phyloP scores from a whole-genome alignment of 1,140 invertebrate species.

The Caenorhabditis tropicalis region DNA sequence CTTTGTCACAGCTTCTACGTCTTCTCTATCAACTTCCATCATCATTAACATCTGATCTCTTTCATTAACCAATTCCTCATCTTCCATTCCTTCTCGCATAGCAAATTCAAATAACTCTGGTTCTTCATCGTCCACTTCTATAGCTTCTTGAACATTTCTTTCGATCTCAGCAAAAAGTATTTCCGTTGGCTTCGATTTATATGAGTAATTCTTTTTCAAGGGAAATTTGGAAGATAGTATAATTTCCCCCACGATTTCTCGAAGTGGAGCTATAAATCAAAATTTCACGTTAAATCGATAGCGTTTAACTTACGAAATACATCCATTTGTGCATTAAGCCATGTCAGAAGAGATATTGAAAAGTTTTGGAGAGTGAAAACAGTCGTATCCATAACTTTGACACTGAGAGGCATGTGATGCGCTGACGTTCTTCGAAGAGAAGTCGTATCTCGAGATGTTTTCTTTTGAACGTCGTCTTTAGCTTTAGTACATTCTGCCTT shows the following conservation, averaged over 20 bases:
- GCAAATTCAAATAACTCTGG: neutral
- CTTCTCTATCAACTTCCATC: conserved; percentile 25
- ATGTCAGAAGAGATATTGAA: conserved; percentile 13
- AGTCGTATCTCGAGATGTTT: neutral
- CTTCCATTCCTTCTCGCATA: neutral
- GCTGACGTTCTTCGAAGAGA: neutral
- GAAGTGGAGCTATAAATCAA: conserved; percentile 1
- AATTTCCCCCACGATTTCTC: conserved; percentile 35
- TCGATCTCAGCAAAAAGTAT: neutral
- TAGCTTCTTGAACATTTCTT: neutral
- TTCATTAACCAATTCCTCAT: neutral
- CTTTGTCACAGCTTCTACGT: neutral
- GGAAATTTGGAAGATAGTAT: neutral
- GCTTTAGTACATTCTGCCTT: conserved; percentile 58
- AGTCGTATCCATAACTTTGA: conserved; percentile 28
- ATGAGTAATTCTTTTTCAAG: neutral
- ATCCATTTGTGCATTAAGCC: conserved; percentile 22
- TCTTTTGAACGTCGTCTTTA: conserved; percentile 63
- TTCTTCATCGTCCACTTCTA: neutral
- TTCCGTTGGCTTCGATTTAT: neutral
- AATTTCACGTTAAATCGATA: neutral
- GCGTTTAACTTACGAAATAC: conserved; percentile 10
- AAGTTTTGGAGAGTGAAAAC: conserved; percentile 29
- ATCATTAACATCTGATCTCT: neutral
- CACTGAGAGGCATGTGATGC: neutral